Evolutionary conservation across 2,113 vertebrate genomes (phyloP), one percentile per base, ranked within the genome.

Genomic region (Salvelinus sp.): DNA sequence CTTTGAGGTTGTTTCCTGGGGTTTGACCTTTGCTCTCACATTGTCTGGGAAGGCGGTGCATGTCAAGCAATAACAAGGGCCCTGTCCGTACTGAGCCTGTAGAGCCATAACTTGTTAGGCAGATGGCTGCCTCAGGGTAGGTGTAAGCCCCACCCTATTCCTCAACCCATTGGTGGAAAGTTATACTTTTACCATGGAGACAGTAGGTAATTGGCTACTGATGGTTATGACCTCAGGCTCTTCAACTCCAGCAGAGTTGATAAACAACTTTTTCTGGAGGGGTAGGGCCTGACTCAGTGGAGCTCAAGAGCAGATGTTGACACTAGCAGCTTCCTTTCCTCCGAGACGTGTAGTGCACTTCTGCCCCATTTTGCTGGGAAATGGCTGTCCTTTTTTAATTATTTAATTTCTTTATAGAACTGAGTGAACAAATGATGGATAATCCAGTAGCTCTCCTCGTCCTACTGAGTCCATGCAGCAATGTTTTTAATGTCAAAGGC

Each of bases 191-290:
- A 71, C 89, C 90, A 60, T 69, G 47, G 90, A 82, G 64, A 90
- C 83, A 28, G 79, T 64, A 66, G 27, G 71, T 82, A 64, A 94
- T 93, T 95, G 95, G 93, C 76, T 87, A 65, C 13, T 69, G 4
- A 50, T 47, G 7, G 14, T 69, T 22, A 76, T 87, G 85, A 86
- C 78, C 72, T 88, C 86, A 85, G 54, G 60, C 22, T 44, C 4
- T 62, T 4, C 60, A 83, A 89, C 79, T 79, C 25, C 22, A 57
- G 77, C 20, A 30, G 48, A 80, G 83, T 82, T 82, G 2, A 84
- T 90, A 94, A 95, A 95, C 93, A 92, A 86, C 80, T 71, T 88
- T 79, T 75, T 80, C 50, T 0, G 82, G 79, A 78, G 83, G 79
- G 79, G 1, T 58, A 30, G 48, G 16, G n/a, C 66, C 30, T 65